Evolutionary conservation across 2,113 vertebrate species (phyloP), one percentile per base, ranked within the genome.

Genomic region (Clarias macrocephalus): DNA sequence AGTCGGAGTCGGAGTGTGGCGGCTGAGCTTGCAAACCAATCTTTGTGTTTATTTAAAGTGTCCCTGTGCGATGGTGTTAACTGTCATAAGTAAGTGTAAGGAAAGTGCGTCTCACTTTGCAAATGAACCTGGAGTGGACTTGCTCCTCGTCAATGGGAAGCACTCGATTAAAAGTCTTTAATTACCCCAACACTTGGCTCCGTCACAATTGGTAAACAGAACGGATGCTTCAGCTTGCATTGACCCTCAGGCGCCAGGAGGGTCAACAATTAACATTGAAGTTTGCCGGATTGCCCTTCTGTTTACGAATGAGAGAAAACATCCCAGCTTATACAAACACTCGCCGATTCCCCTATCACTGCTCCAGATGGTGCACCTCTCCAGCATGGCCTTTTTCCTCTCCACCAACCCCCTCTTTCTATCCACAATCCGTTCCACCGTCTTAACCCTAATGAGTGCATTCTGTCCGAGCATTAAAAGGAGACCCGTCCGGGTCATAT

Each of bases 401-500:
- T 75, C 80, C 88, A 86, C 28, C 70, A 48, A 63, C 60, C 82
- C 82, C 86, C 57, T 68, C 68, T 56, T 18, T 77, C 54, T 81
- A 66, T 88, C 76, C 48, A 60, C 84, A 83, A 63, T 82, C 87
- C 83, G 79, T 90, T 82, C 87, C 87, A 84, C 84, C 86, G 76
- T 85, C 86, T 88, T 91, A 90, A 89, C 88, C 84, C 89, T 89
- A 82, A 92, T 86, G 90, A 90, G 83, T 77, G 82, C 85, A 84
- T 86, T 89, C 81, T 83, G 83, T 87, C 73, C 52, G 59, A 66
- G 81, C 86, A 84, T 81, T 86, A 89, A 60, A 89, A 42, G 65
- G 77, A 30, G 80, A 88, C 75, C 62, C 80, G 85, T 87, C 28
- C 28, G 25, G 18, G 30, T 77, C 86, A 89, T 86, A 86, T 87